phyloP scores from a whole-genome alignment of 1,140 invertebrate genomes.

The Gryllus bimaculatus region DNA sequence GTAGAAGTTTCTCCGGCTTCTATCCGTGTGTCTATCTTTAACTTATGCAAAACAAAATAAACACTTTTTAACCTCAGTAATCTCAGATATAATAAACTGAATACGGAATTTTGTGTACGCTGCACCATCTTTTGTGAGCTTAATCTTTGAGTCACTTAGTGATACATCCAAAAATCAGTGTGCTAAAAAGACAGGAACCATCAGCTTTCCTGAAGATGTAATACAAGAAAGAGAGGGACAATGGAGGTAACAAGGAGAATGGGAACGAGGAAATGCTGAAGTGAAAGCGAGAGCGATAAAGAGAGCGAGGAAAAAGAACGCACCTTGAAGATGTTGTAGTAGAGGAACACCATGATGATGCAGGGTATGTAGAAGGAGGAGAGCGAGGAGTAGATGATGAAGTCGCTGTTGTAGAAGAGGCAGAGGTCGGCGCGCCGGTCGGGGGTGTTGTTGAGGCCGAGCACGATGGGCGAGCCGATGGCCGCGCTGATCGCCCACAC shows the following conservation, averaged over 20 bases:
- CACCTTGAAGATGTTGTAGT: slow-evolving; percentile 96
- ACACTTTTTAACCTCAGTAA: no score
- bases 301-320: slow-evolving; percentile 27
- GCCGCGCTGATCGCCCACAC: slow-evolving; percentile 94
- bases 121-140: no score
- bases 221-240: neutral
- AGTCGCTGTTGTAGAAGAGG: slow-evolving; percentile 95
- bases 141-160: no score
- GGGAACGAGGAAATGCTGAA: neutral
- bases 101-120: no score
- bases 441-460: slow-evolving; percentile 87
- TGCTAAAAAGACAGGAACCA: no score
- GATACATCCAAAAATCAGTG: no score
- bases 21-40: no score
- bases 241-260: neutral
- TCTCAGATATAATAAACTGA: no score
- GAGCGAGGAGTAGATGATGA: slow-evolving; percentile 95
- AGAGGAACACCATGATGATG: slow-evolving; percentile 97
- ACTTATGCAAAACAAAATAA: no score
- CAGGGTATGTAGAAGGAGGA: slow-evolving; percentile 99
- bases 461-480: slow-evolving; percentile 93
- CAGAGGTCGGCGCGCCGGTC: slow-evolving; percentile 69
- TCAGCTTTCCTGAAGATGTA: neutral
- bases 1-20: no score
- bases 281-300: neutral